Evolutionary conservation across 1,140 invertebrate species (phyloP).

Genomic region (Apis dorsata): DNA sequence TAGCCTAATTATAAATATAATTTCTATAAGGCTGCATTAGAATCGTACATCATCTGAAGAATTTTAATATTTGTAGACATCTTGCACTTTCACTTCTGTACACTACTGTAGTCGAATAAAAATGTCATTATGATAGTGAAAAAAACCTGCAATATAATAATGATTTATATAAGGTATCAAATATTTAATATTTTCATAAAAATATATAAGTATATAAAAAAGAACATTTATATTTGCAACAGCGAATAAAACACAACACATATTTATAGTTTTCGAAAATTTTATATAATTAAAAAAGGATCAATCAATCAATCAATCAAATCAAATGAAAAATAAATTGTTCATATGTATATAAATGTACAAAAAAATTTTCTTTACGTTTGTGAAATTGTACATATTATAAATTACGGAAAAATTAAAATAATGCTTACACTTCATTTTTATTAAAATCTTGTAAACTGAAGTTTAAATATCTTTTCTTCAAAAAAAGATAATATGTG

Average conservation of each 20-base stretch:
- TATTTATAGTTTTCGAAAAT: not conserved
- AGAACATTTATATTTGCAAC: not conserved
- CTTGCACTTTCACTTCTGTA: slow-evolving; percentile 23
- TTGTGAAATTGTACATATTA: not conserved
- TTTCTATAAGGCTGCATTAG: slow-evolving; percentile 10
- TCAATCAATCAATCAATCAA: no score
- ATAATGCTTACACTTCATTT: not conserved
- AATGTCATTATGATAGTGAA: slow-evolving; percentile 55
- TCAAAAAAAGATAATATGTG: not conserved
- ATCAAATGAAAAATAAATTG: slow-evolving; percentile 10
- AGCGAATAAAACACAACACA: not conserved
- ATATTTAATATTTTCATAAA: not conserved
- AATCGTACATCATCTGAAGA: slow-evolving; percentile 16
- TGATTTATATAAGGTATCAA: slow-evolving; percentile 45
- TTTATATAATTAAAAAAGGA: not conserved
- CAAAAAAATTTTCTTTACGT: slow-evolving; percentile 18
- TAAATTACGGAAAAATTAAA: not conserved
- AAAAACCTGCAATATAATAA: slow-evolving; percentile 71
- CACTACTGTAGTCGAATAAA: slow-evolving; percentile 39
- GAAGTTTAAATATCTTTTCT: not conserved
- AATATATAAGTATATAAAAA: not conserved
- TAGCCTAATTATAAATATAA: not conserved
- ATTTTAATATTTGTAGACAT: slow-evolving; percentile 12
- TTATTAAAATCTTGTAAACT: not conserved
- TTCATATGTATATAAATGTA: not conserved